Conservation (phyloP, 2,113 vertebrate species). For the Apteryx owenii region DNA sequence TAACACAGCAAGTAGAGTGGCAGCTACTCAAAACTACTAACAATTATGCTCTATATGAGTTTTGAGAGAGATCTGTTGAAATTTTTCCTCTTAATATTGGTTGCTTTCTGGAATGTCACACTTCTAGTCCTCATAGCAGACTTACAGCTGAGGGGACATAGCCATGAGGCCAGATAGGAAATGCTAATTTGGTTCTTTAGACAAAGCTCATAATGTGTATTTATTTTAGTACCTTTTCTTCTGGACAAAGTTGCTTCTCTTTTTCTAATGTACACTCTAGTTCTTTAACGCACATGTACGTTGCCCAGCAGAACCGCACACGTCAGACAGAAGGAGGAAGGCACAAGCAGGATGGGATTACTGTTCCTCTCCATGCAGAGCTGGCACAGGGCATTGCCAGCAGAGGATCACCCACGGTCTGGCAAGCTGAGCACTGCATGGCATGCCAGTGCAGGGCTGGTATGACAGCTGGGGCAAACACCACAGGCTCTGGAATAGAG, state of each 20-base stretch:
- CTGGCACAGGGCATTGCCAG: rapidly evolving
- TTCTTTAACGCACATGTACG: neutral
- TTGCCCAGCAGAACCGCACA: rapidly evolving
- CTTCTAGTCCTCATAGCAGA: neutral
- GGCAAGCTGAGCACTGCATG: neutral
- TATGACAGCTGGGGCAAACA: rapidly evolving
- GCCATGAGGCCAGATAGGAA: neutral
- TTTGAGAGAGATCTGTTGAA: neutral
- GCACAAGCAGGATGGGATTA: neutral
- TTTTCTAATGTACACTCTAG: neutral
- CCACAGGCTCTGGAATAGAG: neutral
- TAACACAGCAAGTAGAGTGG: neutral
- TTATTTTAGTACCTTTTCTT: neutral
- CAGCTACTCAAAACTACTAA: neutral
- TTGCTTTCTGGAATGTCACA: rapidly evolving
- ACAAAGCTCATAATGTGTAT: neutral
- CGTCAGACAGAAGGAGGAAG: neutral
- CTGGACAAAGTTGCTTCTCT: neutral
- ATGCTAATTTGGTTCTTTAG: neutral
- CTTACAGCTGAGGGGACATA: neutral
- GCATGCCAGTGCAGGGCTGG: neutral
- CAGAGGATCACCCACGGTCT: neutral
- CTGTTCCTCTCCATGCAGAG: neutral
- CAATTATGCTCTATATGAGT: neutral
- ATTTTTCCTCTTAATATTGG: neutral